phyloP scores from a whole-genome alignment of 2,888 invertebrate species.

The Cryptocephalus moraei region DNA sequence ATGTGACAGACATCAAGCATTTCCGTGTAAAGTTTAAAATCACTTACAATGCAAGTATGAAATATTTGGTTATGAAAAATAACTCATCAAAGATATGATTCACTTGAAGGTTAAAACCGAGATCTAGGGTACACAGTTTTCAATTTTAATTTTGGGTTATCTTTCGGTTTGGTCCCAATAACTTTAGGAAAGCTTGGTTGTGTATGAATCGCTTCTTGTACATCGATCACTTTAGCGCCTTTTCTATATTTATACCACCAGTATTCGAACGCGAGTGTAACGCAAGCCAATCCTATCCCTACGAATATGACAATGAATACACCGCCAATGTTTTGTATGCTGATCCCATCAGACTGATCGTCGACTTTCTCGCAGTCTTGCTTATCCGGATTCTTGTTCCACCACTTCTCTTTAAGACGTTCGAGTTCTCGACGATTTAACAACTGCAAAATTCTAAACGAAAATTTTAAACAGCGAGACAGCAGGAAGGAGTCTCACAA shows the following conservation, averaged over 20 bases:
- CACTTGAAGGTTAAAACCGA: not conserved
- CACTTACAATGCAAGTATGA: no score
- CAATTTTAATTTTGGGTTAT: not conserved
- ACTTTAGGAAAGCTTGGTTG: not conserved
- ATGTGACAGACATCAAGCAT: no score
- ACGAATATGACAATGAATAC: conserved; percentile 97
- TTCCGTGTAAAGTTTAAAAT: no score
- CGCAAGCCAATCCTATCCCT: conserved; percentile 83
- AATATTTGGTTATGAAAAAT: no score
- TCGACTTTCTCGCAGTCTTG: conserved; percentile 72
- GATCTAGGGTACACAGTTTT: not conserved
- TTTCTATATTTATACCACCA: conserved; percentile 83
- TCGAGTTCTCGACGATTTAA: conserved; percentile 89
- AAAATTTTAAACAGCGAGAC: not conserved
- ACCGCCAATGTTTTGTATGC: conserved; percentile 95
- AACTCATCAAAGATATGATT: no score
- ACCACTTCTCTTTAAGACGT: conserved; percentile 92
- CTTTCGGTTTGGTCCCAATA: not conserved
- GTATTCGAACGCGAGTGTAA: conserved; percentile 88
- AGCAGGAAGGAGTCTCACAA: conserved; percentile 15
- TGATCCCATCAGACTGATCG: conserved; percentile 93
- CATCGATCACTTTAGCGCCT: conserved; percentile 15
- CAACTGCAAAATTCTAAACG: conserved; percentile 74
- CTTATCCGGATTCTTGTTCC: conserved; percentile 76
- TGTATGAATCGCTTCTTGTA: not conserved